Evolutionary conservation across 2,113 vertebrate species (phyloP).

Genomic region (Corydoras maculifer): DNA sequence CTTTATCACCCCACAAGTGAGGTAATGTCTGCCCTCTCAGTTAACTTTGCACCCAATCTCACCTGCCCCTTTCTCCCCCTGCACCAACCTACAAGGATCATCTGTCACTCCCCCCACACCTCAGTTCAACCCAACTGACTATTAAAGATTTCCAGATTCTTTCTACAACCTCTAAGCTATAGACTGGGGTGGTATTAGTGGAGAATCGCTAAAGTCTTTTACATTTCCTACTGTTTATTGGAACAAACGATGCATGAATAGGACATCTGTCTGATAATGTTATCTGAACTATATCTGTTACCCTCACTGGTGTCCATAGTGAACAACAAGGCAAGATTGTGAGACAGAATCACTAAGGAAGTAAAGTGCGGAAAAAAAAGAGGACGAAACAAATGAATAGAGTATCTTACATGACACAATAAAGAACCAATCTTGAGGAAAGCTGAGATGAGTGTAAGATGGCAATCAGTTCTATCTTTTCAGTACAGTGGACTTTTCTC

Average conservation of each 20-base stretch:
- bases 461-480: constrained; percentile 20
- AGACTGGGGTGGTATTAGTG: too few relatives aligned
- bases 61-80: constrained; percentile 24
- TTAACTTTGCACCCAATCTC: constrained; percentile 39
- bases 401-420: constrained; percentile 19
- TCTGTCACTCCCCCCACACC: constrained; percentile 25
- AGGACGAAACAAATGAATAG: constrained; percentile 12
- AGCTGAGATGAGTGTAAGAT: constrained; percentile 22
- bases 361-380: constrained; percentile 13
- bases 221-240: constrained; percentile 30
- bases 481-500: constrained; percentile 16
- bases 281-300: constrained; percentile 45
- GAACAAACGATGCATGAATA: constrained; percentile 52
- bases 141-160: constrained; percentile 25
- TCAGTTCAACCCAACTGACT: constrained; percentile 19
- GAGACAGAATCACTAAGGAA: constrained; percentile 25
- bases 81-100: constrained; percentile 17
- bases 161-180: constrained; percentile 13
- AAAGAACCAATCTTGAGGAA: constrained; percentile 21
- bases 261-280: constrained; percentile 59
- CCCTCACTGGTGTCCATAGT: constrained; percentile 34
- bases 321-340: constrained; percentile 36
- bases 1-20: constrained; percentile 1
- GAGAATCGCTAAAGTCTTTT: constrained; percentile 6
- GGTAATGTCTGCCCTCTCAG: constrained; percentile 36